These are phyloP conservation scores for Podarcis cretensis DNA, from an alignment of 2,113 vertebrate genomes.

Conservation along the genomic window DNA sequence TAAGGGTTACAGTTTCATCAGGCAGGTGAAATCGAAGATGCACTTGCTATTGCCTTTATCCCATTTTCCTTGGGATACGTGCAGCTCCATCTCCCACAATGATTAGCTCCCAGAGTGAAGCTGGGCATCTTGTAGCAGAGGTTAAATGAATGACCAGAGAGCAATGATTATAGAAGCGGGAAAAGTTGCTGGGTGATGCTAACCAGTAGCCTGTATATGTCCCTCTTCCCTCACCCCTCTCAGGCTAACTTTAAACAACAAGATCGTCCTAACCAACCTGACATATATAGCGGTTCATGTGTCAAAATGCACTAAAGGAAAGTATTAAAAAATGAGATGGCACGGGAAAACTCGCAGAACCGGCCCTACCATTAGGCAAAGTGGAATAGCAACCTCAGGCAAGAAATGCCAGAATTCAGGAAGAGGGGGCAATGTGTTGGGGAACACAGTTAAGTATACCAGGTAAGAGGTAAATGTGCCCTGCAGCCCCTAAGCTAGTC, in stretches of 20 bases:
- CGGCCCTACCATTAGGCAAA: too few relatives aligned
- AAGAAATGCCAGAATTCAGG: too few relatives aligned
- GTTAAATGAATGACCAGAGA: background rate
- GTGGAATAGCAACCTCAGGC: too few relatives aligned
- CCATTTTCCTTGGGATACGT: background rate
- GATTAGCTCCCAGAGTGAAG: background rate
- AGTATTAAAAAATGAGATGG: background rate
- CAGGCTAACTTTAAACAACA: background rate
- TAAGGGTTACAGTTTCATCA: background rate
- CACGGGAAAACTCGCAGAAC: background rate
- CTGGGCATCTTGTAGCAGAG: background rate
- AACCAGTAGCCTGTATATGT: background rate
- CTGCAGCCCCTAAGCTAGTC: too few relatives aligned
- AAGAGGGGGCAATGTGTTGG: too few relatives aligned
- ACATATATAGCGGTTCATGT: background rate
- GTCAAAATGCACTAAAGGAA: background rate
- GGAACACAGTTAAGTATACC: too few relatives aligned
- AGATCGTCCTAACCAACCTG: background rate
- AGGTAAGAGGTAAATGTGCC: too few relatives aligned
- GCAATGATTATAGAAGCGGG: background rate
- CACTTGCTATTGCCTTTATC: background rate
- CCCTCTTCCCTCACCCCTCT: background rate
- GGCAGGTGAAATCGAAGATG: background rate
- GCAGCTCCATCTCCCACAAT: background rate
- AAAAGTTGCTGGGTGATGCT: background rate